Evolutionary conservation across 2,888 invertebrate species (phyloP).

Genomic region (Cantharis nigra): DNA sequence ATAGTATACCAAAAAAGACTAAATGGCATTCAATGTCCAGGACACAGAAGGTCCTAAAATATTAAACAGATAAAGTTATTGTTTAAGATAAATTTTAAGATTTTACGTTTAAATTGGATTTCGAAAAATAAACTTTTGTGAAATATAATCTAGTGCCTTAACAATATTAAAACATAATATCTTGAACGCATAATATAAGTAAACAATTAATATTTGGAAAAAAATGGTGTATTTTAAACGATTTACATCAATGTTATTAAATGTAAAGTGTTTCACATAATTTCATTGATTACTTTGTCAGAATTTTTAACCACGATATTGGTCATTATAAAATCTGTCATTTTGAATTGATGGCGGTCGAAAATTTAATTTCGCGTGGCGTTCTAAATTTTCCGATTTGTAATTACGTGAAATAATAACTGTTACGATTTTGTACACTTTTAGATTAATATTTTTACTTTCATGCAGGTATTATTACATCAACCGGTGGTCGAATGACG

Average conservation of each 20-base stretch:
- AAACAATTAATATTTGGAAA: not conserved
- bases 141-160: no score
- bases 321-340: not conserved
- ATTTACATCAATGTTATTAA: not conserved
- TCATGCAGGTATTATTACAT: slow-evolving; percentile 54
- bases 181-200: no score
- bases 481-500: slow-evolving; percentile 55
- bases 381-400: not conserved
- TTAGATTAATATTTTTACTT: slow-evolving; percentile 15
- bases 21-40: no score
- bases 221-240: not conserved
- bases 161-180: no score
- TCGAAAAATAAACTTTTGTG: no score
- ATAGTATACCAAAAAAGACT: no score
- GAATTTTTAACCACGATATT: not conserved
- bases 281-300: not conserved
- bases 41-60: no score
- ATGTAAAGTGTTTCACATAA: not conserved
- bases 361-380: not conserved
- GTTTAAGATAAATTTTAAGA: no score
- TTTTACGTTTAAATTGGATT: no score
- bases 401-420: not conserved
- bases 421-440: not conserved
- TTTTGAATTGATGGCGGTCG: not conserved
- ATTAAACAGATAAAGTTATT: no score